Base-by-base conservation (phyloP, 2,113 vertebrate species). In the Propithecus coquereli region DNA sequence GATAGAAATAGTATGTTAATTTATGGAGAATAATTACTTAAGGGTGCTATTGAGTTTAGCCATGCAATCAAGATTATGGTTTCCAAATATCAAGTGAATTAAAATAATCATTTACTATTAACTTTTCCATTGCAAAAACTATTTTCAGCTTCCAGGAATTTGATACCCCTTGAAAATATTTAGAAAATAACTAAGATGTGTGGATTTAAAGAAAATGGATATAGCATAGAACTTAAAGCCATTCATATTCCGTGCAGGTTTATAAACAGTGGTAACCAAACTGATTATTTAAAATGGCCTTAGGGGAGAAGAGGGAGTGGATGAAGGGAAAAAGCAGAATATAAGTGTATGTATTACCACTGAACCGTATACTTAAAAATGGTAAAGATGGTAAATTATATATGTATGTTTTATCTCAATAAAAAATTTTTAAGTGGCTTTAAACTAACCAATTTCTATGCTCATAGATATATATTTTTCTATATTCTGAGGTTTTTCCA, bases 21-120 rank as follows among this genome's bases (percentile, higher is more conserved):
- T 93, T 91, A 88, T 84, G 45, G 79, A 71, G 82, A 96, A 71
- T 95, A 86, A 90, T 84, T 94, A 91, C 61, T 90, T 85, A 83
- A 79, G 79, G 22, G 73, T 86, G 43, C 23, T 80, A 91, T 87
- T 80, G 73, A 83, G 88, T 86, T 96, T 94, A 97, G 85, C 23
- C 82, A 93, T 86, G 73, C 59, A 94, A 95, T 97, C 94, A 96
- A 91, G 63, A 88, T 92, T 68, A 90, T 77, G 34, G 23, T 47
- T 96, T 91, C 85, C 87, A 93, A 94, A 94, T 97, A 97, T 82
- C 80, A 96, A 95, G 25, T 90, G 70, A 94, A 92, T 97, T 97
- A 96, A 97, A 85, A 96, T 87, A 91, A 90, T 97, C 50, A 90
- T 94, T 95, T 95, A 83, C 65, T 89, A 77, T 93, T 94, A 96